Evolutionary conservation across 1,140 invertebrate genomes (phyloP), one percentile per base, ranked within the genome.

Genomic region (Archivesica marissinica): DNA sequence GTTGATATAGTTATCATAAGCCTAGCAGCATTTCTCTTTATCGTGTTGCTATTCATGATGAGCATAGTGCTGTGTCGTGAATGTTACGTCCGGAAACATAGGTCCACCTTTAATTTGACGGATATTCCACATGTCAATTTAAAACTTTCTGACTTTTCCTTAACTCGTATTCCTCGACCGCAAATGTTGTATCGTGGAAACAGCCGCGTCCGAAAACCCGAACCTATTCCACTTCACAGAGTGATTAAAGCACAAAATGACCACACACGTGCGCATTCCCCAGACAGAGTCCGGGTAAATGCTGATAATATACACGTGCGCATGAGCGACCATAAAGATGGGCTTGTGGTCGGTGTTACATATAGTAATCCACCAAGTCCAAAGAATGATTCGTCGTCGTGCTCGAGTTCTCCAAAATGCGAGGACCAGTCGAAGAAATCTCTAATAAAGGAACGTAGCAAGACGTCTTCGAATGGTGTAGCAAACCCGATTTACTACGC

Each of bases 101-200:
- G 79, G 2, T 80, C 86, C 23, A 84, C 88, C 2, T 90, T 90
- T 72, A 47, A 87, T 38, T 56, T 90, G 20, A 72, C 81, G 39
- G 86, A 89, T 7, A 82, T 80, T n/a, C 87, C 88, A n/a, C 86
- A 89, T 59, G 85, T 88, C 64, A 87, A 88, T 56, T 50, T 89
- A 0, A 90, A 90, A 41, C 64, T 90, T 68, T 86, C 87, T 23
- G 89, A 90, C 52, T 90, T 88, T 56, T 85, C 88, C 2, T 64
- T 90, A 44, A 89, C 88, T 0, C 79, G 85, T 33, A 88, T 90
- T 33, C 89, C 89, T 20, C 86, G 88, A 17, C 83, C 88, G 15
- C 33, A 83, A 15, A 50, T 86, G 33, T 78, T 86, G 17, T 90
- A 88, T 75, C 68, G 41, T 0, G 83, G 87, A 6, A 75, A 83